A percentile compares a stretch with the other conserved stretches of the same genome.
Evolutionary conservation across 2,113 vertebrate species (phyloP).

Genomic region (Rissa tridactyla): DNA sequence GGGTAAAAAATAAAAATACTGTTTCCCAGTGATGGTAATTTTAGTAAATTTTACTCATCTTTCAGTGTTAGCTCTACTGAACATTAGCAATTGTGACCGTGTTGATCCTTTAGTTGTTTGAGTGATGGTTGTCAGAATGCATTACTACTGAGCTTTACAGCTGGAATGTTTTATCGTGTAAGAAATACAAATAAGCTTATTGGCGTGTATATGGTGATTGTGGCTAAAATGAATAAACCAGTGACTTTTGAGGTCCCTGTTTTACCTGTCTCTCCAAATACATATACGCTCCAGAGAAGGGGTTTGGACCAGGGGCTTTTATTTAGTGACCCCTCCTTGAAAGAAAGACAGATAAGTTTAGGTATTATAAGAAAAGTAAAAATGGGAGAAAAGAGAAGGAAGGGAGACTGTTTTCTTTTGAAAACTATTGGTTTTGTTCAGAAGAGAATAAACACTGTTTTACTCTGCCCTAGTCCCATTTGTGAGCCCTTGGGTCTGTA

Average conservation of each 20-base stretch:
- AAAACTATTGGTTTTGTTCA: background rate
- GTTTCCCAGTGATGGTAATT: background rate
- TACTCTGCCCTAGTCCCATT: background rate
- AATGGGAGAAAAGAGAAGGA: background rate
- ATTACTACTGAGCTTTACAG: background rate
- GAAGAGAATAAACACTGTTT: background rate
- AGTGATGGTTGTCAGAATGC: background rate
- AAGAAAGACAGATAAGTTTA: background rate
- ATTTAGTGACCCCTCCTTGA: background rate
- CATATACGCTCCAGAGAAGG: fast-evolving
- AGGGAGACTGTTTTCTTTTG: background rate
- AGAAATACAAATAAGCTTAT: background rate
- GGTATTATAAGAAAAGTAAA: background rate
- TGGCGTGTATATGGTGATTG: background rate
- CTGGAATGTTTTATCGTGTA: background rate
- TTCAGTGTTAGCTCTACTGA: background rate
- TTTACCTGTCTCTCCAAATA: background rate
- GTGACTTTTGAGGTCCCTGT: background rate
- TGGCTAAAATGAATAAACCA: background rate
- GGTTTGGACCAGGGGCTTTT: background rate
- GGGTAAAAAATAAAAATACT: background rate
- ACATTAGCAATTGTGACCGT: background rate
- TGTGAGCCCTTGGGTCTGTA: background rate
- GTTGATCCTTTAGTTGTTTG: background rate
- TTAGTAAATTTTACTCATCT: background rate